Base-by-base conservation (phyloP, 2,113 vertebrate genomes). In the Lepus americanus region DNA sequence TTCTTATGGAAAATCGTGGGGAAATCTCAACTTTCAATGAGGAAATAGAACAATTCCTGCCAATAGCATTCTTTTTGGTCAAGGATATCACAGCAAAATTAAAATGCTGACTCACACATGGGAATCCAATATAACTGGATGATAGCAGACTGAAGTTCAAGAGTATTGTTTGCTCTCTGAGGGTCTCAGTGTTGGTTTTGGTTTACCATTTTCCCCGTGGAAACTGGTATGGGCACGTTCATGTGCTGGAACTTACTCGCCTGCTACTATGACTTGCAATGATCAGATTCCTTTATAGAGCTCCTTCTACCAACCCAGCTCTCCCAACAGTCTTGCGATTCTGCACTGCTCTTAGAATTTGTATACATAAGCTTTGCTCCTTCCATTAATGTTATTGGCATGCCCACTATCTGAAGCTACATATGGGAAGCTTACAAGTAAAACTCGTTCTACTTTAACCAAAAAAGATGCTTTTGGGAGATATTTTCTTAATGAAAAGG, bases 1-100 rank as follows among this genome's bases (percentile, higher is more conserved):
- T 79, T 78, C 70, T 94, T 82, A 70, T 39, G 69, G 53, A 78
- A 95, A 95, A n/a, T 70, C 9, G 10, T 70, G 73, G 74, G 86
- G 94, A 79, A 31, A 95, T 70, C 9, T 29, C 31, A 82, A 0
- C 49, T 70, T 69, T 89, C 53, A 86, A 16, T 36, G 27, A 78
- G 73, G 17, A 85, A 86, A 31, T 89, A 73, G 77, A 96, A 80
- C 69, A 67, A 72, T 92, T 82, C 67, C 27, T 87, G 25, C 64
- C 33, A 11, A 59, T 72, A 59, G 39, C 27, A 51, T 87, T 89
- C 76, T 78, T 78, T 86, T 84, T 59, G 66, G 51, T 20, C 55
- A 89, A 91, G 22, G 49, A 76, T 20, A 39, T 25, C 64, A 79
- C 11, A 78, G 59, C 53, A n/a, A 90, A 85, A 95, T 79, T 49